A percentile compares a stretch with the other conserved stretches of the same genome.
Conservation (phyloP, 2,113 vertebrate species). For the Pan troglodytes region DNA sequence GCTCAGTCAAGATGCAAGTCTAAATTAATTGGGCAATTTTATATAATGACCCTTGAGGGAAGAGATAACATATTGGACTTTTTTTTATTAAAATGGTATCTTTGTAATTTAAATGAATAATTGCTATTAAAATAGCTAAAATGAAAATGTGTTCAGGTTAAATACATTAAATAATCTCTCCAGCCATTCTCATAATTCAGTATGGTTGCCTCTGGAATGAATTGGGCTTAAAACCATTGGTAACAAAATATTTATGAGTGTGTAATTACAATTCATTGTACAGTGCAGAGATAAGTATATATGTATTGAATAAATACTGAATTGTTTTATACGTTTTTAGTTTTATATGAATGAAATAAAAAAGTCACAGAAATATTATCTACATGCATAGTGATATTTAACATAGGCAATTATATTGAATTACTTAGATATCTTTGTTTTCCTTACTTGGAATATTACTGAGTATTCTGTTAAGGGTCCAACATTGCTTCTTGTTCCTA, state of each 20-base stretch:
- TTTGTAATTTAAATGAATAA: constrained; percentile 65
- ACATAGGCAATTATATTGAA: neutral
- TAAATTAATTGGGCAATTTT: constrained; percentile 80
- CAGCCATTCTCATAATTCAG: neutral
- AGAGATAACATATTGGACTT: constrained; percentile 57
- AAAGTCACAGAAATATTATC: neutral
- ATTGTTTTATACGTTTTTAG: neutral
- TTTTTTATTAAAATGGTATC: constrained; percentile 23
- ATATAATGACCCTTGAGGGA: constrained; percentile 74
- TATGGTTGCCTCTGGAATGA: neutral
- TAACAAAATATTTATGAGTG: neutral
- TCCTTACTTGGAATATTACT: neutral
- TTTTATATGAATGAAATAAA: constrained; percentile 39
- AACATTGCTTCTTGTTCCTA: neutral
- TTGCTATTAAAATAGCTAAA: constrained; percentile 57
- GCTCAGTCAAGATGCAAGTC: constrained; percentile 63
- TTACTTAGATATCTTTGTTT: neutral
- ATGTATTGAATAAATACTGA: neutral
- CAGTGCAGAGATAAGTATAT: neutral
- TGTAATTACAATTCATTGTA: neutral
- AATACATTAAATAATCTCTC: constrained; percentile 47
- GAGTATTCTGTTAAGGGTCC: neutral
- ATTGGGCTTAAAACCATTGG: neutral
- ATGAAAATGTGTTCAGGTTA: constrained; percentile 55
- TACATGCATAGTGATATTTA: neutral